Evolutionary conservation across 2,888 invertebrate species (phyloP), one percentile per base, ranked within the genome.

Genomic region (Drosophila vallismaia): DNA sequence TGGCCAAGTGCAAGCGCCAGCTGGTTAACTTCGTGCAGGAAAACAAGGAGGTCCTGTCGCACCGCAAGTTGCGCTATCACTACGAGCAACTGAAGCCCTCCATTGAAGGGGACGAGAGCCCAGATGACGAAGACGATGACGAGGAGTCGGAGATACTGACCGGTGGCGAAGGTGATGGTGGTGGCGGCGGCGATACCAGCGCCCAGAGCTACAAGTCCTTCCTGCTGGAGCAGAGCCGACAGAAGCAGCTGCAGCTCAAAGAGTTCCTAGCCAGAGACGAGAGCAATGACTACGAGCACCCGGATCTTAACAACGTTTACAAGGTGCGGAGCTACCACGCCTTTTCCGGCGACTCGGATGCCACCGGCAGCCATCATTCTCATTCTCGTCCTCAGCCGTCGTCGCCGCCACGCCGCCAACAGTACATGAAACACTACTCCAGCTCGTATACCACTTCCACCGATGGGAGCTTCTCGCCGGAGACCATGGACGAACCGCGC

Each of bases 191-290:
- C 19, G 46, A 6, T 3, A 28, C 19, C 44, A 46, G 10, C 51
- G 12, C 8, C 1, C 44, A 49, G 8, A 28, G 7, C 24, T 46
- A 40, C 6, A 53, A 42, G 3, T 9, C 5, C 1, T 28, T 68
- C 0, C 33, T 52, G n/a, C 19, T 36, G 33, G 70, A 69, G 31
- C 73, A 70, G 31, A 54, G 74, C 4, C 66, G 42, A 4, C 81
- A 66, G 44, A 64, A 63, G 46, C 63, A 69, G n/a, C 38, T 74
- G 56, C 80, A 80, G 9, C 8, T 76, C 8, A 48, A 68, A 8
- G 79, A 81, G 36, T 81, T 81, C 44, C 68, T 72, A 0, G 53
- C 72, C 2, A 84, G 84, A 7, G 81, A 81, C 50, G 76, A 83
- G 4, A 66, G 4, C 53, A 73, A 80, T 4, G 63, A 66, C 36